phyloP scores from a whole-genome alignment of 2,113 vertebrate species.

The Phalacrocorax carbo region DNA sequence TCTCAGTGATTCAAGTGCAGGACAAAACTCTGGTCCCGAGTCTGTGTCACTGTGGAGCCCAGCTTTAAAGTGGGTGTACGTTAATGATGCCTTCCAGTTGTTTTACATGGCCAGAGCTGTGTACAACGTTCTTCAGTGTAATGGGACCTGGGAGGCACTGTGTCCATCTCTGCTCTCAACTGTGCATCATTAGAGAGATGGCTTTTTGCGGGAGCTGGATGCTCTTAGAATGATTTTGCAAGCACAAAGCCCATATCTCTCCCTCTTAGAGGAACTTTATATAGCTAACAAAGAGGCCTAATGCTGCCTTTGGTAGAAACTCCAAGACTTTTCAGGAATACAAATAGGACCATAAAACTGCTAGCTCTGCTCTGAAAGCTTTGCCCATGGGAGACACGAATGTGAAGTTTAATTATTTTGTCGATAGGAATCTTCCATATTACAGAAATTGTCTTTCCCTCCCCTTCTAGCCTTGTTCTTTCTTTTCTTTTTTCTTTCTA shows the following conservation, averaged over 20 bases:
- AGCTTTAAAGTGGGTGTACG: neutral
- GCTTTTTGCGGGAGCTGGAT: neutral
- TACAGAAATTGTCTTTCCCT: constrained; percentile 18
- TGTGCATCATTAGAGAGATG: neutral
- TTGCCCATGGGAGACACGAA: neutral
- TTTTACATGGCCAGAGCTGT: neutral
- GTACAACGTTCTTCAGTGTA: neutral
- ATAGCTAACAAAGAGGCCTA: neutral
- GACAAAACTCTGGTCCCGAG: neutral
- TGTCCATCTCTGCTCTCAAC: neutral
- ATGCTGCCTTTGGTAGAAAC: neutral
- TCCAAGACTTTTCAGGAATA: neutral
- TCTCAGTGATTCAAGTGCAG: neutral
- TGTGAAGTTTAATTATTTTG: constrained; percentile 45
- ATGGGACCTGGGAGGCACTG: neutral
- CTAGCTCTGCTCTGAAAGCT: neutral
- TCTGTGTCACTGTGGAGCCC: neutral
- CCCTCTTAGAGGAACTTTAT: neutral
- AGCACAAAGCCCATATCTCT: neutral
- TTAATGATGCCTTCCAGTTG: neutral
- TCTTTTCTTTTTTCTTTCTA: constrained; percentile 1
- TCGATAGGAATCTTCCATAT: neutral
- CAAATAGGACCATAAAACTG: neutral
- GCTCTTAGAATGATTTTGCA: neutral
- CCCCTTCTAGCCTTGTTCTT: neutral